phyloP scores from a whole-genome alignment of 1,140 invertebrate species.

The Centruroides vittatus region DNA sequence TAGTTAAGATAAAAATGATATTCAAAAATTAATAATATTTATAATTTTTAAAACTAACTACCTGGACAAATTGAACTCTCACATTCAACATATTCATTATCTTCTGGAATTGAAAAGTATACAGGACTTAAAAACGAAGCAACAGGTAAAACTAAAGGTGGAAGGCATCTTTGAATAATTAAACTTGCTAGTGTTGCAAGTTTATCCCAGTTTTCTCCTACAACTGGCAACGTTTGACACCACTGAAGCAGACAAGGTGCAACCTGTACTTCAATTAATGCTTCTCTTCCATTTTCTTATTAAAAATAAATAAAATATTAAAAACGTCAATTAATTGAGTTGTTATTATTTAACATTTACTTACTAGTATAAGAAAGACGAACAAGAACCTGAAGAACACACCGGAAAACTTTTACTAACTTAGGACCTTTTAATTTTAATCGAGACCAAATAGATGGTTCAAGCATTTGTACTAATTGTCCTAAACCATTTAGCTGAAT shows the following conservation, averaged over 20 bases:
- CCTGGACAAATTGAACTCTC: too few species aligned
- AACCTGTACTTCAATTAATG: constrained; percentile 7
- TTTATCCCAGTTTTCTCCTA: constrained; percentile 6
- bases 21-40: not conserved
- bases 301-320: not conserved
- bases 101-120: constrained; percentile 16
- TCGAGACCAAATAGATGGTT: too few species aligned
- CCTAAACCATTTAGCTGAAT: too few species aligned
- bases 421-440: too few species aligned
- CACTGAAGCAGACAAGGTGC: constrained; percentile 5
- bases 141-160: constrained; percentile 11
- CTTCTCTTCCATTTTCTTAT: constrained; percentile 12
- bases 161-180: constrained; percentile 16
- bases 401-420: too few species aligned
- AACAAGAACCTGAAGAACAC: too few species aligned
- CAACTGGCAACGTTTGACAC: constrained; percentile 6
- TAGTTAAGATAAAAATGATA: too few species aligned
- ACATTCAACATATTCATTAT: not conserved
- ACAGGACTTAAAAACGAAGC: constrained; percentile 4
- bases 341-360: too few species aligned
- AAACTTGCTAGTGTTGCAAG: constrained; percentile 8
- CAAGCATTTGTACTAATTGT: too few species aligned
- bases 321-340: too few species aligned
- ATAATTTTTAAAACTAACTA: constrained; percentile 13
- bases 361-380: too few species aligned